Base-by-base conservation (phyloP, 2,797 vertebrate genomes). In the Chelonia mydas region DNA sequence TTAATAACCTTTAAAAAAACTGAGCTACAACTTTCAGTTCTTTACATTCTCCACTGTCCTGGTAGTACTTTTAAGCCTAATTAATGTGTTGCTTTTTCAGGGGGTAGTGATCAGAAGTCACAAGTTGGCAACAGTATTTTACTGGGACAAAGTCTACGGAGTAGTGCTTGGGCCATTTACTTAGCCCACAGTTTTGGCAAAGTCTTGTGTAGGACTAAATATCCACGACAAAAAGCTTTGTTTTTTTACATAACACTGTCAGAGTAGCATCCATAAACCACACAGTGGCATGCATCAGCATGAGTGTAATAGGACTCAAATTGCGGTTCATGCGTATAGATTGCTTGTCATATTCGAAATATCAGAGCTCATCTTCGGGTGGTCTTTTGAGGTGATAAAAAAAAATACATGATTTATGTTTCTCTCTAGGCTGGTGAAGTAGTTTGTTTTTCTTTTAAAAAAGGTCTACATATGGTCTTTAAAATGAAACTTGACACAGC, bases 351-450 rank as follows among this genome's bases (percentile, higher is more conserved):
- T 82, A 96, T 97, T 97, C 98, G 97, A 98, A 98, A 98, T 98
- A 98, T 98, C 97, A 97, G 92, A 97, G 91, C 90, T 98, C 93
- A 97, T 98, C 97, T 98, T 98, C 96, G 84, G 87, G 85, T 95
- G 96, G 96, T 97, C 97, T 98, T 98, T 95, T 45, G 95, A 97
- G 87, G 92, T 96, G 97, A 98, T 97, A 98, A 98, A 98, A 98
- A 98, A 98, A 96, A 97, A 96, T 57, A 94, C 41, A 96, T 98
- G 98, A 98, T 98, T 98, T 98, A 98, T 97, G 95, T 91, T 88
- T 93, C 91, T 97, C 84, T 89, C 86, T 49, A 89, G 89, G 91
- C 90, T 82, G 37, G 61, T 93, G 89, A 96, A 97, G 96, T 93
- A 95, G 90, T 97, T 98, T 98, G 93, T 97, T 98, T 98, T 98